Conservation (phyloP, 2,797 vertebrate genomes). For the Poecilia velifera region DNA sequence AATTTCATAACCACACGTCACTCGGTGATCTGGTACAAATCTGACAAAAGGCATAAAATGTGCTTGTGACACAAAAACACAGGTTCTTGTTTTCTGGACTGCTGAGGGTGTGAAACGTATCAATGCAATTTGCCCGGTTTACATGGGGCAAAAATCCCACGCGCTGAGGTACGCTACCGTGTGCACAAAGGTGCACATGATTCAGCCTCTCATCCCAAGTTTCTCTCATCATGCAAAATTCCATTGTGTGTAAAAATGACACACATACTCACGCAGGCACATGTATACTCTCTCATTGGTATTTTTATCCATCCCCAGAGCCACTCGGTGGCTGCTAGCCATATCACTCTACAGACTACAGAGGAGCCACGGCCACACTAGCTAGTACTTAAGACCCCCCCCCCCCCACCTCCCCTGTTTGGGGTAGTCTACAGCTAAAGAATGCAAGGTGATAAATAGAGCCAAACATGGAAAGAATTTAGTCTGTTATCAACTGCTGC, state of each 20-base stretch:
- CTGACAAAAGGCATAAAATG: neutral
- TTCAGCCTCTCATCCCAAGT: constrained; percentile 11
- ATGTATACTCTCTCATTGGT: constrained; percentile 59
- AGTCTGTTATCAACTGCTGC: constrained; percentile 71
- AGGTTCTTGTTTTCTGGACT: constrained; percentile 27
- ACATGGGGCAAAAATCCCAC: constrained; percentile 16
- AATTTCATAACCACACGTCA: neutral
- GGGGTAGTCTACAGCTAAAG: constrained; percentile 51
- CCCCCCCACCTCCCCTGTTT: constrained; percentile 15
- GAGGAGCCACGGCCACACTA: constrained; percentile 67
- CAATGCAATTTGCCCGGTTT: constrained; percentile 23
- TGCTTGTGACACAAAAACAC: neutral
- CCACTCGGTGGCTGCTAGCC: constrained; percentile 68
- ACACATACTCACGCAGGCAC: constrained; percentile 43
- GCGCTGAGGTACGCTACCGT: constrained; percentile 1
- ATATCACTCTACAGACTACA: constrained; percentile 73
- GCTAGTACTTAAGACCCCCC: constrained; percentile 57
- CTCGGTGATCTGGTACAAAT: neutral
- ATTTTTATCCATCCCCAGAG: constrained; percentile 79
- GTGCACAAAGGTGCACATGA: constrained; percentile 25
- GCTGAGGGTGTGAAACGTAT: constrained; percentile 37
- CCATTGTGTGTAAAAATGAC: constrained; percentile 65
- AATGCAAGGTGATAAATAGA: constrained; percentile 63
- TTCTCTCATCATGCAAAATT: constrained; percentile 55
- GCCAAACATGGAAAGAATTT: constrained; percentile 75